Conservation (phyloP, 2,113 vertebrate species). For the Rhinoderma darwinii region DNA sequence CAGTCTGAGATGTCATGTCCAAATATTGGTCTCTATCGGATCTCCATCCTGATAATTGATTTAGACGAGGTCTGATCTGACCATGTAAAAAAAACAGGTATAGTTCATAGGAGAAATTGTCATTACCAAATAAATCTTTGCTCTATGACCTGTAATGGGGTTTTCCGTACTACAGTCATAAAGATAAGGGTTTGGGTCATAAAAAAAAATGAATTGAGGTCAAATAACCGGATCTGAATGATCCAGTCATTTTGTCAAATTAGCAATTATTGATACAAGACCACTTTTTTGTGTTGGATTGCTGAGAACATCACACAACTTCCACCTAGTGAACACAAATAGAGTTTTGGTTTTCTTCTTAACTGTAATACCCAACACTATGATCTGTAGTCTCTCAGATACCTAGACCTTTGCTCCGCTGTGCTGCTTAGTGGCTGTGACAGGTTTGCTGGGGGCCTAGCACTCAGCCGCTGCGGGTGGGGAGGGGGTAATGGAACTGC, state of each 20-base stretch:
- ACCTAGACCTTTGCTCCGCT: background rate
- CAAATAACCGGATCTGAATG: too few relatives aligned
- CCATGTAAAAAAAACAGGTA: too few relatives aligned
- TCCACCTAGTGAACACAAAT: background rate
- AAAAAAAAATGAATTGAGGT: too few relatives aligned
- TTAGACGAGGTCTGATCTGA: too few relatives aligned
- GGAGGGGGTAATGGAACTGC: slow-evolving; percentile 77
- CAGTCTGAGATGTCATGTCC: too few relatives aligned
- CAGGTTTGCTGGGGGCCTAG: slow-evolving; percentile 36
- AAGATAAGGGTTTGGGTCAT: too few relatives aligned
- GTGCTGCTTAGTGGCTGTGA: slow-evolving; percentile 39
- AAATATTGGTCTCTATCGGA: too few relatives aligned
- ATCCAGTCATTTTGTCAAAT: too few relatives aligned
- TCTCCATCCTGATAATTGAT: too few relatives aligned
- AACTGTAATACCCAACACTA: background rate
- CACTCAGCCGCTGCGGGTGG: background rate
- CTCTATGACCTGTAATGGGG: background rate
- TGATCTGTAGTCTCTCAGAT: background rate
- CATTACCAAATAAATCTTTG: too few relatives aligned
- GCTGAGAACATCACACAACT: background rate
- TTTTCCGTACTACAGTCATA: background rate
- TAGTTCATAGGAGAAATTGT: too few relatives aligned
- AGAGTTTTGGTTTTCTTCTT: background rate
- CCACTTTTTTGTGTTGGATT: background rate
- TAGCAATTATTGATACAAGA: background rate